Evolutionary conservation across 2,113 vertebrate genomes (phyloP).

Genomic region (Hoplias malabaricus): DNA sequence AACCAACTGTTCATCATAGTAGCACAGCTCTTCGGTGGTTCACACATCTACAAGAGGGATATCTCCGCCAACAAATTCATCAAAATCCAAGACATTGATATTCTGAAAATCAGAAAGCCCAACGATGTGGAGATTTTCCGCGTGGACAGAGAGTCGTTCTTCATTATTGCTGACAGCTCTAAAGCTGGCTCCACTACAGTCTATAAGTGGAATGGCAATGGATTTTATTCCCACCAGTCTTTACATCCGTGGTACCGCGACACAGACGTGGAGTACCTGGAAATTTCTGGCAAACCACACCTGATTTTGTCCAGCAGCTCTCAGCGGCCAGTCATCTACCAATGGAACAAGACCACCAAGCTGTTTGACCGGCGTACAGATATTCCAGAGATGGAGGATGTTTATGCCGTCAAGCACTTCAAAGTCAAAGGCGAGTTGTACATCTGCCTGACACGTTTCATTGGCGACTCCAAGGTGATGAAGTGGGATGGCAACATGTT

Average conservation of each 20-base stretch:
- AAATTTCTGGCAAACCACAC: conserved; percentile 91
- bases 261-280: conserved; percentile 95
- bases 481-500: conserved; percentile 95
- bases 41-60: conserved; percentile 97
- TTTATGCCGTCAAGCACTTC: conserved; percentile 95
- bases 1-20: conserved; percentile 93
- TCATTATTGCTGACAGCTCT: conserved; percentile 96
- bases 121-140: conserved; percentile 96
- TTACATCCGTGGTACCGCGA: conserved; percentile 96
- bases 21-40: conserved; percentile 95
- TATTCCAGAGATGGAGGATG: conserved; percentile 98
- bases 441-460: conserved; percentile 97
- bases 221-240: conserved; percentile 98
- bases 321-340: conserved; percentile 94
- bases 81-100: conserved; percentile 99
- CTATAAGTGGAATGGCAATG: conserved; percentile 99
- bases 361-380: conserved; percentile 90
- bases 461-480: conserved; percentile 99
- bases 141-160: conserved; percentile 91
- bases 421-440: conserved; percentile 89
- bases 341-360: conserved; percentile 91
- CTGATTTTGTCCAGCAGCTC: conserved; percentile 97
- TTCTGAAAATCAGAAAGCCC: conserved; percentile 96
- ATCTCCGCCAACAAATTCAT: conserved; percentile 95
- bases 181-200: conserved; percentile 96